Evolutionary conservation across 2,113 vertebrate genomes (phyloP).

Genomic region (Petromus typicus): DNA sequence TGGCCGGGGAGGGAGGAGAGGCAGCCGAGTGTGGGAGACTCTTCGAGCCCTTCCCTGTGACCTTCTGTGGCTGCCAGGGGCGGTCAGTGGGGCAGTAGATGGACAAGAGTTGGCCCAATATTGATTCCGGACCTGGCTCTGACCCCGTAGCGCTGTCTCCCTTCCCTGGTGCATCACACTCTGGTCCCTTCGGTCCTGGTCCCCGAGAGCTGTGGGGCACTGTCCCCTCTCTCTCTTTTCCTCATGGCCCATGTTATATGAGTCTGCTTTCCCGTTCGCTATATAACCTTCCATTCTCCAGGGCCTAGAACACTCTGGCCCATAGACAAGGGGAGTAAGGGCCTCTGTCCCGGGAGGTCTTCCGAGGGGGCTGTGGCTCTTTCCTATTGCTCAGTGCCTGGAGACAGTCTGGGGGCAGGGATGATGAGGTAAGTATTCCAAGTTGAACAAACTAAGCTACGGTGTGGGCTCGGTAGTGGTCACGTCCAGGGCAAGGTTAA

Average conservation of each 20-base stretch:
- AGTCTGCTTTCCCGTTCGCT: background rate
- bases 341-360: background rate
- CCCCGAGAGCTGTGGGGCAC: background rate
- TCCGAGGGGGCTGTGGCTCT: background rate
- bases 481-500: background rate
- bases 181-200: background rate
- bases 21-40: background rate
- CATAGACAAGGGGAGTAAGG: background rate
- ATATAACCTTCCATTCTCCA: too few species aligned
- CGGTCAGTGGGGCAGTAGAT: background rate
- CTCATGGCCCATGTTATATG: rapidly evolving
- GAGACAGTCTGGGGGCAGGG: background rate
- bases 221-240: background rate
- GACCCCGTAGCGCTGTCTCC: background rate
- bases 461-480: rapidly evolving
- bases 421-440: too few species aligned
- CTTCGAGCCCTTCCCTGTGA: background rate
- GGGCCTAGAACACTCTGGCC: background rate
- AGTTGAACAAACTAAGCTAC: background rate
- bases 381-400: background rate
- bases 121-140: background rate
- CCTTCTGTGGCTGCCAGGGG: background rate
- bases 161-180: background rate
- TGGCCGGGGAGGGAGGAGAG: background rate
- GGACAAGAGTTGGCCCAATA: background rate